Conservation (phyloP, 2,888 invertebrate species). For the Heliconius erato region DNA sequence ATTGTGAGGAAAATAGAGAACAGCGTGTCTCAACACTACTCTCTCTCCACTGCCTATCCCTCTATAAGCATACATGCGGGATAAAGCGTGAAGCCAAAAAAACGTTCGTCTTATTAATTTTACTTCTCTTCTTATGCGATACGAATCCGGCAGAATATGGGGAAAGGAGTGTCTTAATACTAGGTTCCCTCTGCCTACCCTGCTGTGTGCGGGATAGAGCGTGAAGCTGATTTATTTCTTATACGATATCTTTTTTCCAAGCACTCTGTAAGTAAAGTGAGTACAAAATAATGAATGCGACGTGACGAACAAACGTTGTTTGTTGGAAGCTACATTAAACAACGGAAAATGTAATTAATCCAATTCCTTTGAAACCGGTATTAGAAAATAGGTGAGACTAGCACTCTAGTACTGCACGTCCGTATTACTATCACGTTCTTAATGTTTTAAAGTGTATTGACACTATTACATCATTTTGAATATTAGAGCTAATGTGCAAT, state of each 20-base stretch:
- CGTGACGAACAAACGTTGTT: conserved; percentile 10
- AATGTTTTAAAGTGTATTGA: neutral
- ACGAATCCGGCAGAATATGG: neutral
- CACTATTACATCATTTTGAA: neutral
- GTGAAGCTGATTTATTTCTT: too few relatives aligned
- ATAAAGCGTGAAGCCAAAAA: too few relatives aligned
- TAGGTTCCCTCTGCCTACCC: too few relatives aligned
- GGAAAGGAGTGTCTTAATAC: too few relatives aligned
- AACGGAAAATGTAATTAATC: conserved; percentile 5
- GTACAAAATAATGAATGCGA: neutral
- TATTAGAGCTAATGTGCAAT: too few relatives aligned
- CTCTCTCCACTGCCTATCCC: neutral
- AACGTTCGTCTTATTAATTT: too few relatives aligned
- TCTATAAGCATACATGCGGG: too few relatives aligned
- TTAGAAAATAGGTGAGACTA: conserved; percentile 24
- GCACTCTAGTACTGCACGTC: neutral
- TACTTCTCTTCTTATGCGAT: too few relatives aligned
- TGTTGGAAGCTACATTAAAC: neutral
- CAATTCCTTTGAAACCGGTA: conserved; percentile 21
- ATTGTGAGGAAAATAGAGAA: neutral
- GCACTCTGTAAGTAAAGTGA: neutral
- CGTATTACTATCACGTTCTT: conserved; percentile 6
- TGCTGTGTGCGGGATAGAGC: too few relatives aligned
- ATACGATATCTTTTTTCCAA: too few relatives aligned
- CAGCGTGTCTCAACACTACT: neutral